Conservation (phyloP, 1,140 invertebrate genomes). For the Penaeus chinensis region DNA sequence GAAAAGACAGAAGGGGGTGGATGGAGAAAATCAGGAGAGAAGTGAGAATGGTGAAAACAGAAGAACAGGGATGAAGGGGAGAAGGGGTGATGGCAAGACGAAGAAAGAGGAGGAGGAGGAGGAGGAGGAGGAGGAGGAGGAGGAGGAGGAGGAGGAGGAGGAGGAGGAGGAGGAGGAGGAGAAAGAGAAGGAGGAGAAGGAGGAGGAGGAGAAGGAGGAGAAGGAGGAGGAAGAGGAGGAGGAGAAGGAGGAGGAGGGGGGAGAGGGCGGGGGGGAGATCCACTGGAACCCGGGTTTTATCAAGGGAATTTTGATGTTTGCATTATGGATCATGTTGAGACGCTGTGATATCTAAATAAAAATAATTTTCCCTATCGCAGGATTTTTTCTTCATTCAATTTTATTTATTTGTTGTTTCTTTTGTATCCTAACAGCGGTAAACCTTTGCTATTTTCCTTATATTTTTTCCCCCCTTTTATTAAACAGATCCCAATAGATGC, state of each 20-base stretch:
- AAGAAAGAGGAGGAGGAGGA: background rate
- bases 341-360: too few relatives aligned
- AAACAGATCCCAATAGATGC: too few relatives aligned
- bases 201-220: background rate
- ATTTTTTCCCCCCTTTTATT: too few relatives aligned
- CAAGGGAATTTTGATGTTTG: too few relatives aligned
- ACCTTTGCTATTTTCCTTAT: too few relatives aligned
- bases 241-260: background rate
- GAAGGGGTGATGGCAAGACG: background rate
- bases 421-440: too few relatives aligned
- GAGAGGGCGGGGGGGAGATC: background rate
- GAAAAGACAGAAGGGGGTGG: background rate
- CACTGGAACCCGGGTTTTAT: too few relatives aligned
- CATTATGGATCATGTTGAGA: too few relatives aligned
- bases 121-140: background rate
- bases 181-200: background rate
- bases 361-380: too few relatives aligned
- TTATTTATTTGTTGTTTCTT: too few relatives aligned
- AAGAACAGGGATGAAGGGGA: background rate
- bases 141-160: background rate
- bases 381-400: too few relatives aligned
- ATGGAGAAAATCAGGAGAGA: background rate
- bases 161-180: background rate
- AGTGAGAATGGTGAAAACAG: too few relatives aligned
- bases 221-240: background rate